Conservation (phyloP, 2,888 invertebrate species). For the Mycalesis mineus region DNA sequence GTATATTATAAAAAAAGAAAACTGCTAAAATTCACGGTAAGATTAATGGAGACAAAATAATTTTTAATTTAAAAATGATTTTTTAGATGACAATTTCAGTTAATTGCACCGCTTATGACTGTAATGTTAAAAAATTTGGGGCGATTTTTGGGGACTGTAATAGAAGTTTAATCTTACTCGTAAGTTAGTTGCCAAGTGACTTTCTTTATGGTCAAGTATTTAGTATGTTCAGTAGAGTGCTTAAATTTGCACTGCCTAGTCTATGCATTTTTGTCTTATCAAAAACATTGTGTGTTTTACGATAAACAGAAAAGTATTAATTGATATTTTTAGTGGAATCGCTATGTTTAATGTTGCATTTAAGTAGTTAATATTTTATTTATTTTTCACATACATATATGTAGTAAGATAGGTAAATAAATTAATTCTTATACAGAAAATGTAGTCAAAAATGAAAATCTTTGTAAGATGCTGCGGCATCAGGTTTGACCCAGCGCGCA, state of each 20-base stretch:
- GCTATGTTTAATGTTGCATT: background rate
- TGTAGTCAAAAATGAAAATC: background rate
- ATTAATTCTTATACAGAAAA: no score
- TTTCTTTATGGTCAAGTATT: background rate
- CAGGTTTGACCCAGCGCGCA: no score
- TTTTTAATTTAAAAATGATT: no score
- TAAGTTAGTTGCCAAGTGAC: background rate
- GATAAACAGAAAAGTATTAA: constrained; percentile 3
- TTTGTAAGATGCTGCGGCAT: no score
- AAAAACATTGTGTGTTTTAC: background rate
- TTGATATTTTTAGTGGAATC: background rate
- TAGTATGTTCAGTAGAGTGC: background rate
- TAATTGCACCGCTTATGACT: no score
- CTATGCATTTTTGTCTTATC: background rate
- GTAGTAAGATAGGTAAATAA: background rate
- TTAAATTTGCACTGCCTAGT: background rate
- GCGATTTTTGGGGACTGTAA: no score
- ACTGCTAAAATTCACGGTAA: no score
- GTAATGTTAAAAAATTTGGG: no score
- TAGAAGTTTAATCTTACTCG: no score
- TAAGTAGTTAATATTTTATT: background rate
- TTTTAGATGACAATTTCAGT: no score
- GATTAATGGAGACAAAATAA: no score
- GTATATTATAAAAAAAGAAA: no score
- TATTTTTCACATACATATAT: background rate